These are phyloP conservation scores for Branchipolynoe longqiensis DNA, from an alignment of 2,888 invertebrate genomes.

Conservation along the genomic window DNA sequence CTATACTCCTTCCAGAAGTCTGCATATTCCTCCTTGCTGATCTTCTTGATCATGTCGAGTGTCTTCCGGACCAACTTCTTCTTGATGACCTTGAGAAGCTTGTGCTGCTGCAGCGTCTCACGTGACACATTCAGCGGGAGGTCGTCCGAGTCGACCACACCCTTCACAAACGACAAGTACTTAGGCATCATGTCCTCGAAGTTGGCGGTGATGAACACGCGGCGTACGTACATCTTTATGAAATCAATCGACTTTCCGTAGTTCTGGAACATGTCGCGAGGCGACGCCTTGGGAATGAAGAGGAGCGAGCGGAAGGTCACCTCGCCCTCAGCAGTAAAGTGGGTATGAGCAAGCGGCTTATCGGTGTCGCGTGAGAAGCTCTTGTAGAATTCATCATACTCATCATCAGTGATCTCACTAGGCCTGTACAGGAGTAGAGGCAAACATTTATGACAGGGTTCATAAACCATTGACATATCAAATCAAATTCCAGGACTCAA, in stretches of 20 bases:
- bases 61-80: constrained; percentile 99
- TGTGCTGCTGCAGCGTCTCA: constrained; percentile 99
- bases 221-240: constrained; percentile 97
- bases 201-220: constrained; percentile 99
- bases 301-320: constrained; percentile 98
- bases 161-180: constrained; percentile 96
- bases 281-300: constrained; percentile 94
- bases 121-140: constrained; percentile 98
- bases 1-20: constrained; percentile 99
- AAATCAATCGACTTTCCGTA: constrained; percentile 97
- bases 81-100: constrained; percentile 98
- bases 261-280: constrained; percentile 95
- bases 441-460: background rate
- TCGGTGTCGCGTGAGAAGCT: constrained; percentile 93
- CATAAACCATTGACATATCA: too few species aligned
- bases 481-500: too few species aligned
- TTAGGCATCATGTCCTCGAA: constrained; percentile 99
- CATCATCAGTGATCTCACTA: constrained; percentile 90
- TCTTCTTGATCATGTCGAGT: constrained; percentile 98
- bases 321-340: constrained; percentile 99
- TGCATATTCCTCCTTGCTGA: constrained; percentile 92
- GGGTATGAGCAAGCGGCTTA: constrained; percentile 92
- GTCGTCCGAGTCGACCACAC: constrained; percentile 99
- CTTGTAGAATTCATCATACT: constrained; percentile 98
- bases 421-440: constrained; percentile 82